These are phyloP conservation scores for Bombus soroeensis DNA, from an alignment of 1,140 invertebrate genomes.

Conservation along the genomic window DNA sequence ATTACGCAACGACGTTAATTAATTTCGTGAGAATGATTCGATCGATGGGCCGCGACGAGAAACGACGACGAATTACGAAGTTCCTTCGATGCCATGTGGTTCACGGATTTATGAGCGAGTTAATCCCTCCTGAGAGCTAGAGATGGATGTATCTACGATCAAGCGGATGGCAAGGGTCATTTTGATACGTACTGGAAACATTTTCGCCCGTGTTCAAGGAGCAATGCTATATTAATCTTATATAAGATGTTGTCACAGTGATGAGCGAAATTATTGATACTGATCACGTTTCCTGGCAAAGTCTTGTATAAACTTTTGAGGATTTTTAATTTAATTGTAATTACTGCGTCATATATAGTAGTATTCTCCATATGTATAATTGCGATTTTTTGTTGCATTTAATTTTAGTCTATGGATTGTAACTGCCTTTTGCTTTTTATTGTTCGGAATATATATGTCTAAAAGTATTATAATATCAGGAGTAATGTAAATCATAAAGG, in stretches of 20 bases:
- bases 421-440: background rate
- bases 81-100: background rate
- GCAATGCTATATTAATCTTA: background rate
- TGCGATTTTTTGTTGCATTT: background rate
- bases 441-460: background rate
- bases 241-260: background rate
- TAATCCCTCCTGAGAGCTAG: background rate
- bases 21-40: constrained; percentile 25
- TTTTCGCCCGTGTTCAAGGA: background rate
- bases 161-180: background rate
- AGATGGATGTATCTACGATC: background rate
- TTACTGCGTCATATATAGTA: background rate
- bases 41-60: background rate
- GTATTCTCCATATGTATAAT: too few relatives aligned
- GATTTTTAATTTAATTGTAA: too few relatives aligned
- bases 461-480: background rate
- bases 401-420: background rate
- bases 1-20: constrained; percentile 33
- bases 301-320: too few relatives aligned
- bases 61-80: background rate
- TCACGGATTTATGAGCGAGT: background rate
- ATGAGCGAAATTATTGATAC: background rate
- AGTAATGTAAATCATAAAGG: background rate
- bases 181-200: background rate
- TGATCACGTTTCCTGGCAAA: background rate